Percentiles rank a stretch among this genome's conserved stretches.
Conservation (phyloP, 2,888 invertebrate species). For the Cryptus armator region DNA sequence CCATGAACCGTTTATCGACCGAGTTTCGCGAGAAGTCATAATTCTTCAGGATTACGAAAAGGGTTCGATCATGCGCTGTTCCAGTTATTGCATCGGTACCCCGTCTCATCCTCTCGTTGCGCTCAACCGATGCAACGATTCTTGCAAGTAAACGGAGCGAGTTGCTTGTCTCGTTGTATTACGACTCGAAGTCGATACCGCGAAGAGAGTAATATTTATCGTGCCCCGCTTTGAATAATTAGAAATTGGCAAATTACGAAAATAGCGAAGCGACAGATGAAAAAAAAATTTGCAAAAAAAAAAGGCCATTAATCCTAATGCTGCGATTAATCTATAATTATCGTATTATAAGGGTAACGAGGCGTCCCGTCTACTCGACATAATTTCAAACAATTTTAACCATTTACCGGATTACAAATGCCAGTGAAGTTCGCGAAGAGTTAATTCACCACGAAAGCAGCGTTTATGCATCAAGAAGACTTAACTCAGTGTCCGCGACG, state of each 20-base stretch:
- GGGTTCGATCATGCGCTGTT: constrained; percentile 1
- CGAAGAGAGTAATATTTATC: constrained; percentile 29
- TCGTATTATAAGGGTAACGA: constrained; percentile 46
- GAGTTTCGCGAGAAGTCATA: neutral
- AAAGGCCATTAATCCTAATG: constrained; percentile 19
- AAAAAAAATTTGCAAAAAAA: constrained; percentile 20
- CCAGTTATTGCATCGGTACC: constrained; percentile 12
- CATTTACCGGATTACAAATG: neutral
- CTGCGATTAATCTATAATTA: constrained; percentile 26
- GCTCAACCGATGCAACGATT: neutral
- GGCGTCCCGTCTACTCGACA: constrained; percentile 34
- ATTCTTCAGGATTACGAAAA: constrained; percentile 29
- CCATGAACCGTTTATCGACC: neutral
- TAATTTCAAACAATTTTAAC: constrained; percentile 5
- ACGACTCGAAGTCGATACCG: constrained; percentile 21
- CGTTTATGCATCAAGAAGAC: constrained; percentile 19
- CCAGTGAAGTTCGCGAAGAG: constrained; percentile 41
- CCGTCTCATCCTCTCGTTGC: neutral
- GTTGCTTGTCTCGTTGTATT: constrained; percentile 15
- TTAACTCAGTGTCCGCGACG: constrained; percentile 39
- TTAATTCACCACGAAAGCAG: constrained; percentile 42
- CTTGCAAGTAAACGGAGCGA: neutral
- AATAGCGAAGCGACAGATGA: neutral
- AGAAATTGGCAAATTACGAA: constrained; percentile 22
- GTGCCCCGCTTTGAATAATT: constrained; percentile 23